phyloP scores from a whole-genome alignment of 2,888 invertebrate species.

The Harpagoxenus sublaevis region DNA sequence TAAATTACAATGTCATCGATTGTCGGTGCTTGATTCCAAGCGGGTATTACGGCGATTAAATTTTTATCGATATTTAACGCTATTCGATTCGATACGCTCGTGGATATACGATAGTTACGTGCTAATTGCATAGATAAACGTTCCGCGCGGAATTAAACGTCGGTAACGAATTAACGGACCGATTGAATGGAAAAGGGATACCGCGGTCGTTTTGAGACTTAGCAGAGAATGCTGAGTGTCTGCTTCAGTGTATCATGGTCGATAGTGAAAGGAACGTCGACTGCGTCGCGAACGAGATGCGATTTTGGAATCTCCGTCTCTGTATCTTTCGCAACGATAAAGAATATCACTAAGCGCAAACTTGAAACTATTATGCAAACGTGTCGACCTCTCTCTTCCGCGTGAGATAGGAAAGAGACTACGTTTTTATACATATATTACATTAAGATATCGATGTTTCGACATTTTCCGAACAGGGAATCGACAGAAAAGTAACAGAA shows the following conservation, averaged over 20 bases:
- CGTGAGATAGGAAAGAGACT: neutral
- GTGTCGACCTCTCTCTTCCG: constrained; percentile 3
- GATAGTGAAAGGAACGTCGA: constrained; percentile 54
- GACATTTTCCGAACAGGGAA: neutral
- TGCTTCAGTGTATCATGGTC: constrained; percentile 36
- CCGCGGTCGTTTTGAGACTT: constrained; percentile 19
- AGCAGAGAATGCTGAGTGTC: constrained; percentile 23
- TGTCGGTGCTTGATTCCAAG: neutral
- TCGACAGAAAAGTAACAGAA: neutral
- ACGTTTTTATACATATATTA: neutral
- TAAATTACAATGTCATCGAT: constrained; percentile 34
- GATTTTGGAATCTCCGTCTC: constrained; percentile 23
- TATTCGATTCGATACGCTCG: constrained; percentile 33
- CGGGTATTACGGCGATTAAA: neutral
- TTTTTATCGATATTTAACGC: constrained; percentile 30
- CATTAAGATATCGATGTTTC: neutral
- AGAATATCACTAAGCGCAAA: neutral
- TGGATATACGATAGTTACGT: neutral
- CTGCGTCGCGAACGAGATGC: neutral
- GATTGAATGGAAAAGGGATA: constrained; percentile 7
- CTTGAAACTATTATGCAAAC: constrained; percentile 11
- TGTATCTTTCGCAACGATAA: constrained; percentile 24
- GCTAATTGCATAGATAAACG: constrained; percentile 37
- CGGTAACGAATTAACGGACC: constrained; percentile 4
- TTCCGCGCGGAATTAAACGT: constrained; percentile 18